Evolutionary conservation across 2,888 invertebrate genomes (phyloP).

Genomic region (Ormyrus pomaceus): DNA sequence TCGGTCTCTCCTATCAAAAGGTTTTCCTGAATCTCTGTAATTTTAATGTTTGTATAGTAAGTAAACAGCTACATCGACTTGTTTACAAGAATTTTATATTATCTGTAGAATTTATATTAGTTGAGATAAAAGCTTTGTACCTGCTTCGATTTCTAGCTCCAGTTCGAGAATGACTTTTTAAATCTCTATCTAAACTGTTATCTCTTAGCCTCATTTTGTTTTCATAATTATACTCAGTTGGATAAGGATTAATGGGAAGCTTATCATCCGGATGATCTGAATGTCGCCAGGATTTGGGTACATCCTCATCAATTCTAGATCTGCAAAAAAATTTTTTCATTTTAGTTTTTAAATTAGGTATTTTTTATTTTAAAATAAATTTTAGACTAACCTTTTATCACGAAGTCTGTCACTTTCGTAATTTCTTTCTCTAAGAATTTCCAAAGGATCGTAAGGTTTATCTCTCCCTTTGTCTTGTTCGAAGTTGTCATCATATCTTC

Average conservation of each 20-base stretch:
- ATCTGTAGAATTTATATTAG: background rate
- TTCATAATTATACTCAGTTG: conserved; percentile 65
- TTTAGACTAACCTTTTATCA: conserved; percentile 32
- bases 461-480: conserved; percentile 64
- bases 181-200: conserved; percentile 67
- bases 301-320: conserved; percentile 62
- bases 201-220: conserved; percentile 65
- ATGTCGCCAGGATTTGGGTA: conserved; percentile 64
- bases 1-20: conserved; percentile 62
- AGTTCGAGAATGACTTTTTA: conserved; percentile 61
- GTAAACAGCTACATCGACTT: background rate
- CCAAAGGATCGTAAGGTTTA: conserved; percentile 69
- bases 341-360: background rate
- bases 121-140: conserved; percentile 29
- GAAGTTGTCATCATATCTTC: conserved; percentile 60
- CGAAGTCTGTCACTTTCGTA: conserved; percentile 49
- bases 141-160: conserved; percentile 52
- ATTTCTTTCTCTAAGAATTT: conserved; percentile 68
- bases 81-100: background rate
- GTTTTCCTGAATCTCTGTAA: conserved; percentile 56
- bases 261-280: conserved; percentile 64
- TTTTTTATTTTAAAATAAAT: background rate
- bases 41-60: background rate
- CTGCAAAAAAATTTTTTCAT: conserved; percentile 50
- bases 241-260: conserved; percentile 63